Percentiles rank a stretch among this genome's conserved stretches.
phyloP scores from a whole-genome alignment of 53 echinoderm and acorn worm species.

The Luidia sarsii region DNA sequence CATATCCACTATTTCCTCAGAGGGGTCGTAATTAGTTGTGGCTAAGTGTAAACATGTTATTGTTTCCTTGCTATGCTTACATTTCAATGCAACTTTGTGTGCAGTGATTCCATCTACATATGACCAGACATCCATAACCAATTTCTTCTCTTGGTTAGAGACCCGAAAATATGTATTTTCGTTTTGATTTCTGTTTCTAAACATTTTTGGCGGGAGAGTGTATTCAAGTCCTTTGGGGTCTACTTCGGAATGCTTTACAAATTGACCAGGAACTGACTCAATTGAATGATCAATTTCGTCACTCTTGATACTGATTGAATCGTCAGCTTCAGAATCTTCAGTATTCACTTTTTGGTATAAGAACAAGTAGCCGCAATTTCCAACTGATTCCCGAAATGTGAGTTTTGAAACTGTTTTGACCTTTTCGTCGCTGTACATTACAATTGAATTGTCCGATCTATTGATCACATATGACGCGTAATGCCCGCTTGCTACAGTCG shows the following conservation, averaged over 20 bases:
- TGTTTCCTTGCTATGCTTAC: neutral
- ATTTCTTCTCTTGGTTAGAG: neutral
- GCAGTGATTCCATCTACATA: neutral
- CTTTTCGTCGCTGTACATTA: neutral
- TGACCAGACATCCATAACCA: neutral
- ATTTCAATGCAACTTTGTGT: neutral
- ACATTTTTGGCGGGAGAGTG: neutral
- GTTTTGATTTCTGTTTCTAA: neutral
- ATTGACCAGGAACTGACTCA: neutral
- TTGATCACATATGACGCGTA: neutral
- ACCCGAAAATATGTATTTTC: neutral
- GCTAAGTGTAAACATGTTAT: neutral
- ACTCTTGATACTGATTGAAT: neutral
- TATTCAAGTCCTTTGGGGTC: neutral
- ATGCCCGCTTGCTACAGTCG: neutral
- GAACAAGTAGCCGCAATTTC: neutral
- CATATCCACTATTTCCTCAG: neutral
- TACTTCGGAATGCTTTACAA: neutral
- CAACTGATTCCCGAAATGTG: neutral
- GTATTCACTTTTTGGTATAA: neutral
- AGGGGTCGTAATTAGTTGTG: neutral
- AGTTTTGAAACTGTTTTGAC: too few relatives aligned
- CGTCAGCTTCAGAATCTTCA: neutral
- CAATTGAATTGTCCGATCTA: neutral
- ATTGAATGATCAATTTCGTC: neutral